Percentiles rank a stretch among this genome's conserved stretches.
phyloP scores from a whole-genome alignment of 2,888 invertebrate genomes.

The Pterostichus niger region DNA sequence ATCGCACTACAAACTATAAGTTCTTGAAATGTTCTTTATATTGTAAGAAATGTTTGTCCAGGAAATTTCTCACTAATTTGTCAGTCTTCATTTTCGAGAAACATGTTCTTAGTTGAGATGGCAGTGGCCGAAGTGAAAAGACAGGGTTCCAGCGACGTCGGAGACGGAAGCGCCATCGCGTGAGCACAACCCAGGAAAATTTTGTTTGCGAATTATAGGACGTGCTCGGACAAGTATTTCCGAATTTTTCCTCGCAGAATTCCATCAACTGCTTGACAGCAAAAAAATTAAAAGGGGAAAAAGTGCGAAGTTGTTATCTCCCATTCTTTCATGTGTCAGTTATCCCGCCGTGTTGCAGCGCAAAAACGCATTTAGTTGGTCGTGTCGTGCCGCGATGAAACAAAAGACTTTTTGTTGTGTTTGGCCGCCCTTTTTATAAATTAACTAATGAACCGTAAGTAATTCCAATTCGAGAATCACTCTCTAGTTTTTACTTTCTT shows the following conservation, averaged over 20 bases:
- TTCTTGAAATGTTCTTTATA: too few relatives aligned
- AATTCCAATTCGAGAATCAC: neutral
- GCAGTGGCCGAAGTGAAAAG: too few relatives aligned
- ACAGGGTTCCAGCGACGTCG: too few relatives aligned
- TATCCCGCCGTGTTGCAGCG: neutral
- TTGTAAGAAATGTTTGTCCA: too few relatives aligned
- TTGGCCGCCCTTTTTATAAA: neutral
- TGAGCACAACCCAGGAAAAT: neutral
- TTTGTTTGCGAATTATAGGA: slow-evolving; percentile 48
- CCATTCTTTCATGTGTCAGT: slow-evolving; percentile 43
- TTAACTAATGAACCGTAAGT: neutral
- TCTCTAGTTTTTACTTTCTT: too few relatives aligned
- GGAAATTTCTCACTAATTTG: too few relatives aligned
- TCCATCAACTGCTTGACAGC: slow-evolving; percentile 47
- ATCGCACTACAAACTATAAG: too few relatives aligned
- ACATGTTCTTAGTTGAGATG: too few relatives aligned
- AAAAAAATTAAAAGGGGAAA: slow-evolving; percentile 48
- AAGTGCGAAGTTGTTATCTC: slow-evolving; percentile 46
- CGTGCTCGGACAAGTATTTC: slow-evolving; percentile 45
- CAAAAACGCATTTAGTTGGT: slow-evolving; percentile 28
- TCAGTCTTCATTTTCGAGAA: too few relatives aligned
- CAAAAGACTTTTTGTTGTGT: slow-evolving; percentile 4
- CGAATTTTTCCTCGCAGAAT: slow-evolving; percentile 22
- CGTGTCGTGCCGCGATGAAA: neutral
- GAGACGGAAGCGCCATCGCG: too few relatives aligned